These are phyloP conservation scores for Kryptolebias ocellatus DNA, from an alignment of 2,797 vertebrate genomes.

Conservation along the genomic window DNA sequence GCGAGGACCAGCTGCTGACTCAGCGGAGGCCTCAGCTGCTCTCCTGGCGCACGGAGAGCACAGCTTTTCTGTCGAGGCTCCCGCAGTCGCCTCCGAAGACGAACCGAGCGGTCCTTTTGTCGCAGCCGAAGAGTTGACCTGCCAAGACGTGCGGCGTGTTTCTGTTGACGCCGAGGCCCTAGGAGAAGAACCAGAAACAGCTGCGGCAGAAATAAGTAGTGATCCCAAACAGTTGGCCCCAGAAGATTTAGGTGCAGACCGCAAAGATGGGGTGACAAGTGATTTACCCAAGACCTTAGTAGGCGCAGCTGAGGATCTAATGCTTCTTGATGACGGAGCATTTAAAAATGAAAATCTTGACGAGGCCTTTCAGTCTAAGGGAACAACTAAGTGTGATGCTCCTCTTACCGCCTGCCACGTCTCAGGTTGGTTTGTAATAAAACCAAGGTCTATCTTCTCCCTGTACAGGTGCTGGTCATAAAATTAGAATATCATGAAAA, in stretches of 20 bases:
- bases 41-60: slow-evolving; percentile 32
- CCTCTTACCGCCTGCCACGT: slow-evolving; percentile 66
- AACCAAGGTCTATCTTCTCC: background rate
- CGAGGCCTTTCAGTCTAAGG: slow-evolving; percentile 69
- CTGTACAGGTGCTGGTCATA: no score
- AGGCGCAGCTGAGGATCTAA: slow-evolving; percentile 23
- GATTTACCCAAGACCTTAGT: slow-evolving; percentile 10
- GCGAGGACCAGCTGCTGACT: slow-evolving; percentile 26
- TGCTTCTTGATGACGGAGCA: background rate
- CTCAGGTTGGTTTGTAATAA: slow-evolving; percentile 79
- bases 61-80: slow-evolving; percentile 12
- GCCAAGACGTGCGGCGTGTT: slow-evolving; percentile 29
- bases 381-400: slow-evolving; percentile 55
- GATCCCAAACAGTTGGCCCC: background rate
- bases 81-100: background rate
- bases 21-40: slow-evolving; percentile 22
- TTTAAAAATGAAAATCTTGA: slow-evolving; percentile 53
- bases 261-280: slow-evolving; percentile 26
- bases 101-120: slow-evolving; percentile 10
- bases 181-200: slow-evolving; percentile 12
- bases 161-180: slow-evolving; percentile 7
- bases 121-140: slow-evolving; percentile 24
- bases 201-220: background rate
- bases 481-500: no score
- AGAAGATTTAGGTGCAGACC: slow-evolving; percentile 25